Evolutionary conservation across 2,888 invertebrate species (phyloP), one percentile per base, ranked within the genome.

Genomic region (Uloborus plumipes): DNA sequence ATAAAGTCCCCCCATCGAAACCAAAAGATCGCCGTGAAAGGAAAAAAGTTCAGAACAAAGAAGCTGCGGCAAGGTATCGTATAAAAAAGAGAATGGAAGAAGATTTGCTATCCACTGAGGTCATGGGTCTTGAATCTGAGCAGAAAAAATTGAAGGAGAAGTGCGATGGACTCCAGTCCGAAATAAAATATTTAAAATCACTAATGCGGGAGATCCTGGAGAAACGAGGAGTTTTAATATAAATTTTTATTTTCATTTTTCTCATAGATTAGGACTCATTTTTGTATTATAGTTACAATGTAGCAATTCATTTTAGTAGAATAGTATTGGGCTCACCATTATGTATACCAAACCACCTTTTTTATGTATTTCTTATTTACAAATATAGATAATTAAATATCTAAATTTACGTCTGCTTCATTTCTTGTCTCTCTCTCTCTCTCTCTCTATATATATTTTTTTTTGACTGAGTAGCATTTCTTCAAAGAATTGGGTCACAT

Each of bases 11-110:
- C 1, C 15, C 49, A 7, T 39, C 55, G 6, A 69, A 62, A 50
- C 14, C 18, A 26, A 47, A 50, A 7, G 58, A 69, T n/a, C 39
- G 58, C 1, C 22, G 39, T n/a, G 84, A 84, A 22, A 55, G 78
- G 18, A 84, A 84, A 70, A 84, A 84, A 47, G 70, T 74, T 11
- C 84, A 84, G 78, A 84, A 84, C 59, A 84, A 84, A 71, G 84
- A 84, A 61, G 84, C 84, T 39, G 84, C 84, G 18, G 78, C 84
- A 7, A 74, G 84, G 2, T 84, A 84, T 67, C 69, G 84, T 16
- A 61, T 70, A 7, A 84, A 84, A 31, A 84, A 78, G 49, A 67
- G 67, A 20, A 22, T 61, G 13, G 73, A 83, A 47, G 73, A 73
- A 16, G 62, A 58, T 11, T 67, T 26, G n/a, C 59, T 83, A 6